A percentile compares a stretch with the other conserved stretches of the same genome.
phyloP scores from a whole-genome alignment of 2,113 vertebrate species.

The Malurus melanocephalus region DNA sequence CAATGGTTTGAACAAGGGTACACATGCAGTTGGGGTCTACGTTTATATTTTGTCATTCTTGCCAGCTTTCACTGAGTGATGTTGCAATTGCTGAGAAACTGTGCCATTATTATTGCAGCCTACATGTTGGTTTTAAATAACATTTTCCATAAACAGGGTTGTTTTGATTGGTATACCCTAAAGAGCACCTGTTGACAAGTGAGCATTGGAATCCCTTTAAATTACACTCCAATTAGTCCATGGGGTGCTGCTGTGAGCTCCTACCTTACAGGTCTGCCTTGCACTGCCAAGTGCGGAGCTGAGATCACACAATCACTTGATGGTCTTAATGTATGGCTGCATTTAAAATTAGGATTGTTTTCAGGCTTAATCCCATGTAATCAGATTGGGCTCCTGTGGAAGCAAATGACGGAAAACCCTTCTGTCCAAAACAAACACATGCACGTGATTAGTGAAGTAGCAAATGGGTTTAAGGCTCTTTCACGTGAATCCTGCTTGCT shows the following conservation, averaged over 20 bases:
- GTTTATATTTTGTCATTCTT: constrained; percentile 21
- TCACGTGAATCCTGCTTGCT: neutral
- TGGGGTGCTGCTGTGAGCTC: neutral
- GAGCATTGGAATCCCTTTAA: neutral
- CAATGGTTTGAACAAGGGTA: constrained; percentile 32
- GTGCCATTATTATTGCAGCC: constrained; percentile 29
- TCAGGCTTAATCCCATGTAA: neutral
- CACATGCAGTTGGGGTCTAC: constrained; percentile 17
- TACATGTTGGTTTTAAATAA: constrained; percentile 48
- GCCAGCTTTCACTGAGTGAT: neutral
- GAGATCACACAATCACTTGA: neutral
- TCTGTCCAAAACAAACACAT: neutral
- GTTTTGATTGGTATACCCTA: constrained; percentile 24
- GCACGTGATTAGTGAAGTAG: neutral
- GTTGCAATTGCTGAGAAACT: constrained; percentile 17
- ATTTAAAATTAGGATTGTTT: neutral
- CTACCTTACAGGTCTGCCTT: neutral
- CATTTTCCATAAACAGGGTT: constrained; percentile 42
- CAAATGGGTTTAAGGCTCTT: neutral
- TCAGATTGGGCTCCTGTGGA: neutral
- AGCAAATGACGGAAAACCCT: neutral
- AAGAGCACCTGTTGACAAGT: constrained; percentile 41
- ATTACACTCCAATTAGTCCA: constrained; percentile 2
- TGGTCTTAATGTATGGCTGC: neutral
- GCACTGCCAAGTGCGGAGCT: neutral